Evolutionary conservation across 2,888 invertebrate species (phyloP).

Genomic region (Eristalinus aeneus): DNA sequence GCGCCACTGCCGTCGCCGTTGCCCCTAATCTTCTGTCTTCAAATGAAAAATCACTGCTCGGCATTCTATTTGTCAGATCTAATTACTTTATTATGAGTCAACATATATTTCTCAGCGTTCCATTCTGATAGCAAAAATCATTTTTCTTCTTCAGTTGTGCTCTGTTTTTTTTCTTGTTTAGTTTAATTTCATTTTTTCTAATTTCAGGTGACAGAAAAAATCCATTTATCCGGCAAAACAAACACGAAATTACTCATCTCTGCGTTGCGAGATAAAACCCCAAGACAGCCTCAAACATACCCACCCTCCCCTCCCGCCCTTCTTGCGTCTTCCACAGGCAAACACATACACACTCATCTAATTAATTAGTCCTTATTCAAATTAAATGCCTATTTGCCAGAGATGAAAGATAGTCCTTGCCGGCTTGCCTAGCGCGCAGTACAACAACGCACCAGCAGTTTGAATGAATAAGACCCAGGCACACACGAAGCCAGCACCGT

Average conservation of each 20-base stretch:
- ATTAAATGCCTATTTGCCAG: conserved; percentile 69
- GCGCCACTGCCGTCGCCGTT: no score
- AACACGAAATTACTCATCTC: conserved; percentile 58
- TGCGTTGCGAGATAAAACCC: conserved; percentile 24
- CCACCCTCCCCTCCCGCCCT: background rate
- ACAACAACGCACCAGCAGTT: background rate
- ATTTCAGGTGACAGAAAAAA: conserved; percentile 55
- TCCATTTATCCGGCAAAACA: conserved; percentile 54
- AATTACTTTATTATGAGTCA: conserved; percentile 65
- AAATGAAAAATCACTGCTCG: conserved; percentile 6
- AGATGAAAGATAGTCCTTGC: conserved; percentile 70
- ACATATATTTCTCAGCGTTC: conserved; percentile 16
- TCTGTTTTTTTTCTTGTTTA: background rate
- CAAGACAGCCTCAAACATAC: background rate
- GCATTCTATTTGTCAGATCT: conserved; percentile 51
- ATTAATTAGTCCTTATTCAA: conserved; percentile 71
- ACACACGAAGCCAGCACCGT: background rate
- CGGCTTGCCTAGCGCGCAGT: conserved; percentile 43
- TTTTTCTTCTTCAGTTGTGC: conserved; percentile 11
- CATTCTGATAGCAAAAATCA: conserved; percentile 20
- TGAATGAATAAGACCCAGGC: conserved; percentile 15
- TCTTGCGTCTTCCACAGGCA: background rate
- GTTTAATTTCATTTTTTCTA: conserved; percentile 16
- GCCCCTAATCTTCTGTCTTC: background rate
- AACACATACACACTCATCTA: conserved; percentile 54